Conservation (phyloP, 2,113 vertebrate genomes). For the Melanerpes formicivorus region DNA sequence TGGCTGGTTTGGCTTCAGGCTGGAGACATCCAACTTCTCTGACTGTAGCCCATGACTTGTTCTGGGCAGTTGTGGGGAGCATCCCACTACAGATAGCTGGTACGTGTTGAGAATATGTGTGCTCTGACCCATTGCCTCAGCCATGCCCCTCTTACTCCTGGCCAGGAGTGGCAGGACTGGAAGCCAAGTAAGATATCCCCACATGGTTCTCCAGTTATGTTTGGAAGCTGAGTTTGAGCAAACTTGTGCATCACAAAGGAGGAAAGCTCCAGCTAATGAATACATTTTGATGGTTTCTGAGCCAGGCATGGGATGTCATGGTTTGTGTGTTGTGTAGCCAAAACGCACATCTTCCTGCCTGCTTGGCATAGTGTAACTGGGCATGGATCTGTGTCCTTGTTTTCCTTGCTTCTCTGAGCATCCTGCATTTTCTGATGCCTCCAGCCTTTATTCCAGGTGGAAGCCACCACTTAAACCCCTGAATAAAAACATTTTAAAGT, state of each 20-base stretch:
- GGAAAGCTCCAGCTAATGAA: not conserved
- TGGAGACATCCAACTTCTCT: not conserved
- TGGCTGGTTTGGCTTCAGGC: not conserved
- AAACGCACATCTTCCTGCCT: not conserved
- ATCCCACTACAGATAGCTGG: not conserved
- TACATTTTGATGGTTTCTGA: not conserved
- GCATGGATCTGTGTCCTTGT: not conserved
- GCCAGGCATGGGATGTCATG: not conserved
- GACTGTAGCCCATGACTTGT: not conserved
- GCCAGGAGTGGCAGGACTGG: not conserved
- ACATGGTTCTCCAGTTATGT: accelerated
- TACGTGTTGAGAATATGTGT: not conserved
- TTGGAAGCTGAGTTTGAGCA: not conserved
- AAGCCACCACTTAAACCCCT: not conserved
- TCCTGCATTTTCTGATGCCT: accelerated
- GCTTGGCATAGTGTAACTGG: not conserved
- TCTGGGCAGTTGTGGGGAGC: not conserved
- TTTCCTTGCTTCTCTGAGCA: not conserved
- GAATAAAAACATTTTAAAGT: not conserved
- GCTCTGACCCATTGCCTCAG: not conserved
- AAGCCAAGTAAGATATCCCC: not conserved
- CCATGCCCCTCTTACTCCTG: not conserved
- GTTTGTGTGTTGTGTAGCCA: not conserved
- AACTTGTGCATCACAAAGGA: not conserved
- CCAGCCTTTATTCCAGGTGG: not conserved